Evolutionary conservation across 2,888 invertebrate genomes (phyloP).

Genomic region (Agrotis clavis): DNA sequence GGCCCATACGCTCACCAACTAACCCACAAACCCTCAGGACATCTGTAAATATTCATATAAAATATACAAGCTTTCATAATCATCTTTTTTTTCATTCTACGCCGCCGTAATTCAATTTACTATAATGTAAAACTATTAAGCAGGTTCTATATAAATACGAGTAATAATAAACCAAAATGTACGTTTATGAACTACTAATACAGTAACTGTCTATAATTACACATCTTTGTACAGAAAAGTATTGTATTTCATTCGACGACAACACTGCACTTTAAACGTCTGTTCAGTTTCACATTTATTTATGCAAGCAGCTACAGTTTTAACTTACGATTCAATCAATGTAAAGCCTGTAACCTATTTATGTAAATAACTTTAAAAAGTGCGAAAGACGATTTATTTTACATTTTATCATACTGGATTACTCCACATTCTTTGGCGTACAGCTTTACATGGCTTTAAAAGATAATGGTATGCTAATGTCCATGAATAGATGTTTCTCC

Average conservation of each 20-base stretch:
- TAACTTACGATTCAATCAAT: conserved; percentile 70
- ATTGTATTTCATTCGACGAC: conserved; percentile 17
- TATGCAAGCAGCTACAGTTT: conserved; percentile 44
- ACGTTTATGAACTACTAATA: conserved; percentile 31
- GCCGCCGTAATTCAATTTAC: conserved; percentile 64
- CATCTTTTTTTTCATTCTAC: conserved; percentile 62
- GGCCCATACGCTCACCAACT: conserved; percentile 75
- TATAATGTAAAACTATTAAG: conserved; percentile 41
- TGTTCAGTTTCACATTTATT: conserved; percentile 45
- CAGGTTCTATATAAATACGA: conserved; percentile 37
- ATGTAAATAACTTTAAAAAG: conserved; percentile 72
- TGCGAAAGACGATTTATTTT: conserved; percentile 71
- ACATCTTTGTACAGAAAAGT: conserved; percentile 13
- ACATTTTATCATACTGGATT: conserved; percentile 76
- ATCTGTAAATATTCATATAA: conserved; percentile 71
- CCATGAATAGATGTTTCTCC: conserved; percentile 72
- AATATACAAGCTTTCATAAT: conserved; percentile 66
- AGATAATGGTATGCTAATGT: conserved; percentile 83
- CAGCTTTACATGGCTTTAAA: conserved; percentile 78
- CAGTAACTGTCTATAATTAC: conserved; percentile 17
- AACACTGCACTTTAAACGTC: conserved; percentile 29
- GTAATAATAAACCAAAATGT: conserved; percentile 28
- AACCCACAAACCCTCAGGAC: conserved; percentile 81
- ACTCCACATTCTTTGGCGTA: conserved; percentile 77
- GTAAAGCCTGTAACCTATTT: conserved; percentile 71